A percentile compares a stretch with the other conserved stretches of the same genome.
These are phyloP conservation scores for Astropecten irregularis DNA, from an alignment of 53 echinoderm and acorn worm genomes.

Conservation along the genomic window DNA sequence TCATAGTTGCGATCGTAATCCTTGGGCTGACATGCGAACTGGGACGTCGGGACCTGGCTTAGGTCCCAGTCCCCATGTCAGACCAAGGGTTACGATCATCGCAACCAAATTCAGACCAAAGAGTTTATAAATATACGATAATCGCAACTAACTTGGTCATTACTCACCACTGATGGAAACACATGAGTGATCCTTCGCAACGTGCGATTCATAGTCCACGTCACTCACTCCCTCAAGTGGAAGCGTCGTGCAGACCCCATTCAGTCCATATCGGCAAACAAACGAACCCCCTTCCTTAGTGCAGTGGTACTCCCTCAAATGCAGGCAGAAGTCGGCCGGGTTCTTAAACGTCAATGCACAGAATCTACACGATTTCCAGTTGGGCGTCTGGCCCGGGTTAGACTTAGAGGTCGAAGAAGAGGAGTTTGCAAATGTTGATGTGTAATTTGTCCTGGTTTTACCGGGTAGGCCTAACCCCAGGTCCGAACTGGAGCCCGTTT, in stretches of 20 bases:
- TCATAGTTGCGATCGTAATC: no score
- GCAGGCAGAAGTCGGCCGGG: slow-evolving; percentile 78
- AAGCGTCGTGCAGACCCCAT: slow-evolving; percentile 85
- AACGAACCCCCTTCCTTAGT: slow-evolving; percentile 83
- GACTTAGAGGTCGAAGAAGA: neutral
- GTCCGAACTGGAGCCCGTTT: slow-evolving; percentile 12
- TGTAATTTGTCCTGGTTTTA: neutral
- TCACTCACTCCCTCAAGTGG: slow-evolving; percentile 95
- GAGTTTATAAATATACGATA: no score
- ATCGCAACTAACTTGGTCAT: no score
- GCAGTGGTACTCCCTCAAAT: slow-evolving; percentile 88
- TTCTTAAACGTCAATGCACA: slow-evolving; percentile 78
- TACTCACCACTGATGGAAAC: slow-evolving; percentile 75
- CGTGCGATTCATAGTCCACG: slow-evolving; percentile 91
- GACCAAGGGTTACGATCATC: no score
- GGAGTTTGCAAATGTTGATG: neutral
- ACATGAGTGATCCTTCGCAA: slow-evolving; percentile 81
- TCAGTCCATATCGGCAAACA: slow-evolving; percentile 86
- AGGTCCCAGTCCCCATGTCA: no score
- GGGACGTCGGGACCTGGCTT: no score
- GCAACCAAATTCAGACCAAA: no score
- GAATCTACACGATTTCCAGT: slow-evolving; percentile 77
- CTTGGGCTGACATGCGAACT: no score
- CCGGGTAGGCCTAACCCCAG: slow-evolving; percentile 7
- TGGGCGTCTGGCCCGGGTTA: neutral